These are phyloP conservation scores for Pelochelys cantorii DNA, from an alignment of 2,797 vertebrate genomes.

Conservation along the genomic window DNA sequence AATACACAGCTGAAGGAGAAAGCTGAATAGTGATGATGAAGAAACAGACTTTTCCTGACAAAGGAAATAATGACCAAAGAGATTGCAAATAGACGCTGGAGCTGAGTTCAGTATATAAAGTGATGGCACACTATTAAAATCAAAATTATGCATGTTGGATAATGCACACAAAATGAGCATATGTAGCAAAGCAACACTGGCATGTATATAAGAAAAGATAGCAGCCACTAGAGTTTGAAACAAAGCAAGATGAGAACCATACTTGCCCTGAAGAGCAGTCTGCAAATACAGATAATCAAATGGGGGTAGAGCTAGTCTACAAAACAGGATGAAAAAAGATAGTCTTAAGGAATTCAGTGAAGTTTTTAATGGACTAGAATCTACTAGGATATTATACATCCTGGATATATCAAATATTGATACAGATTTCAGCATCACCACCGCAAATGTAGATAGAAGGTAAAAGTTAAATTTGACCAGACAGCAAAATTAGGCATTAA, in stretches of 20 bases:
- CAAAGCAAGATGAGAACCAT: background rate
- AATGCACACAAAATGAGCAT: background rate
- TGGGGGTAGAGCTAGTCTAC: background rate
- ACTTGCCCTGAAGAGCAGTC: background rate
- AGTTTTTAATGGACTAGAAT: background rate
- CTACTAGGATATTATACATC: background rate
- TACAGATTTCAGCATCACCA: background rate
- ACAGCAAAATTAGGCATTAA: slow-evolving; percentile 19
- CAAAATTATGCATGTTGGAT: background rate
- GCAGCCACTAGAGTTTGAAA: background rate
- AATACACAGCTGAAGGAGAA: background rate
- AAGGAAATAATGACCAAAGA: background rate
- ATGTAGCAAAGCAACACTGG: background rate
- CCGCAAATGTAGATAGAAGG: background rate
- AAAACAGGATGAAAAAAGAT: background rate
- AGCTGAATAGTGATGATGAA: background rate
- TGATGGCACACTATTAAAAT: background rate
- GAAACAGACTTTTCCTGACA: background rate
- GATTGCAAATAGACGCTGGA: background rate
- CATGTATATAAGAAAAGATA: background rate
- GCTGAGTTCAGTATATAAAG: background rate
- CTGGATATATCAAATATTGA: background rate
- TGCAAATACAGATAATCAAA: background rate
- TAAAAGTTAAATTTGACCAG: background rate
- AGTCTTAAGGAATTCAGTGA: background rate